Evolutionary conservation across 2,797 vertebrate genomes (phyloP).

Genomic region (Xiphophorus birchmanni): DNA sequence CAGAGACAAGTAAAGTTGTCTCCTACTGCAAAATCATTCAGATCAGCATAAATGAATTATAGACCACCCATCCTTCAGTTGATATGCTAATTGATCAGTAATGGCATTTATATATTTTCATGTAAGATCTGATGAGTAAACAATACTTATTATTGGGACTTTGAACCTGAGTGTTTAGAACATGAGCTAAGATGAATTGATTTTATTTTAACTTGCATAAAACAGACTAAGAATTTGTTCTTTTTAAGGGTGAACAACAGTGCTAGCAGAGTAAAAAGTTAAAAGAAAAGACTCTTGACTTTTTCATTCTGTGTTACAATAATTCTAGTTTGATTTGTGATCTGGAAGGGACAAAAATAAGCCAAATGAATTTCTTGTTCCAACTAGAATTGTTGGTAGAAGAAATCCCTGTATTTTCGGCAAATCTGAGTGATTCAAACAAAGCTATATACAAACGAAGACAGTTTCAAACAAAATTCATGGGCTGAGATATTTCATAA

Average conservation of each 20-base stretch:
- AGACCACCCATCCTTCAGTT: background rate
- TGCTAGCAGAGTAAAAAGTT: background rate
- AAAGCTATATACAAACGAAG: background rate
- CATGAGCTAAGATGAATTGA: background rate
- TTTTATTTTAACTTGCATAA: background rate
- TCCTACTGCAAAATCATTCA: background rate
- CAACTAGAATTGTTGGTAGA: background rate
- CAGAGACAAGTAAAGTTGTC: background rate
- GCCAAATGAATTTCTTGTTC: background rate
- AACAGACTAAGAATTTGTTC: background rate
- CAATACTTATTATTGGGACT: background rate
- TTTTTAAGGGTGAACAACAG: background rate
- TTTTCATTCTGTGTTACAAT: background rate
- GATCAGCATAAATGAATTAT: background rate
- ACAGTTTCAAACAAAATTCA: background rate
- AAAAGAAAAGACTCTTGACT: background rate
- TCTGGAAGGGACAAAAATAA: background rate
- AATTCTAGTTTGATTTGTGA: background rate
- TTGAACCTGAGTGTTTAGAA: background rate
- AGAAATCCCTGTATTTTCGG: background rate
- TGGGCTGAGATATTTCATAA: background rate
- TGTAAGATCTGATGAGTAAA: background rate
- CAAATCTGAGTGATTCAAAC: conserved; percentile 1
- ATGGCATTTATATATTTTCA: background rate
- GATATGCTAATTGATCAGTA: background rate